Evolutionary conservation across 2,888 invertebrate species (phyloP).

Genomic region (Nasonovia ribisnigri): DNA sequence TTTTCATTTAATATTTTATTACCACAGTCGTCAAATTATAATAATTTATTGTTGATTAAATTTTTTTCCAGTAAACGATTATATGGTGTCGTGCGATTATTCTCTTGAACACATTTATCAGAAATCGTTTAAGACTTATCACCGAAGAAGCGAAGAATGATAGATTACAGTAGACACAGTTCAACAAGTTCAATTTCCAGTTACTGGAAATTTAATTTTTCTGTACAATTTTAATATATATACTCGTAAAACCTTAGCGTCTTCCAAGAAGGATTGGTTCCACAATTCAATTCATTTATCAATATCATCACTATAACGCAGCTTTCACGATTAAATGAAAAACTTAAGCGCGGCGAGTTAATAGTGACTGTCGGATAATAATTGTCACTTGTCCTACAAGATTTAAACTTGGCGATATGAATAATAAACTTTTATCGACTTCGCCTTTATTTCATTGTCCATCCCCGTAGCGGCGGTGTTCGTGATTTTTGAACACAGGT

Average conservation of each 20-base stretch:
- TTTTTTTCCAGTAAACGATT: neutral
- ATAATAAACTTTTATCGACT: constrained; percentile 23
- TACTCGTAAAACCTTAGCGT: neutral
- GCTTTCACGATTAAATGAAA: neutral
- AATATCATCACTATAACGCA: neutral
- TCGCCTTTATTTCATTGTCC: neutral
- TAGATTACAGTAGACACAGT: neutral
- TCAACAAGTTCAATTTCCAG: neutral
- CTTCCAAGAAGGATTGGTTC: neutral
- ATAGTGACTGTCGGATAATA: neutral
- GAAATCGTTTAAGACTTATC: neutral
- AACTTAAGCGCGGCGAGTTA: neutral
- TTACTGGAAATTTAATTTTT: neutral
- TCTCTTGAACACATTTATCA: neutral
- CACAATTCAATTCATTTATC: neutral
- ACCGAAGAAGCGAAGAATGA: neutral
- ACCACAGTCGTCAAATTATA: neutral
- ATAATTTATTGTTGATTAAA: neutral
- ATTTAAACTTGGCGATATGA: neutral
- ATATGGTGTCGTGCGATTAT: neutral
- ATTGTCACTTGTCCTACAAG: neutral
- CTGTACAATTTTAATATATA: neutral
- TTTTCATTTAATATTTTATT: neutral
- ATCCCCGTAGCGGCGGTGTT: neutral
- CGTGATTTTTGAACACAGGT: neutral